Evolutionary conservation across 2,797 vertebrate species (phyloP), one percentile per base, ranked within the genome.

Genomic region (Sebastiscus tertius): DNA sequence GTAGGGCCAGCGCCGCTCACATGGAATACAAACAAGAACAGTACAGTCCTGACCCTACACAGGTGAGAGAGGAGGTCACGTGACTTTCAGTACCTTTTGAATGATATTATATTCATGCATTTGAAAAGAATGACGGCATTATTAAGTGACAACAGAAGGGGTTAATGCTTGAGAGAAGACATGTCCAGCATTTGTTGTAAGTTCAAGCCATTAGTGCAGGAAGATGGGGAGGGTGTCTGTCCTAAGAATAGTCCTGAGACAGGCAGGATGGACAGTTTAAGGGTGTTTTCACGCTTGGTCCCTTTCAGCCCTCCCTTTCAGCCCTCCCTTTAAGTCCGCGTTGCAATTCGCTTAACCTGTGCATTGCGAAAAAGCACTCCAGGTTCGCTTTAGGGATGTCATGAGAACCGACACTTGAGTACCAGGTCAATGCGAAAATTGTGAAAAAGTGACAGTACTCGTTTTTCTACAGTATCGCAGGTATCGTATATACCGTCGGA

Each of bases 11-110:
- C 79, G 72, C 78, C 29, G 31, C 91, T 89, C 86, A 87, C 83
- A 67, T 60, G 59, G 86, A 94, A 92, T 89, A 88, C 87, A 94
- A 93, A 95, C 90, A 93, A 87, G 79, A 81, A 76, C 70, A 66
- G 72, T 64, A 58, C 70, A 79, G 59, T 62, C 22, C 58, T 73
- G 33, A 52, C 81, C 70, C 72, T 65, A 27, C 69, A 46, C 72
- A 75, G 62, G 54, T 62, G 75, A 77, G 34, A 34, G 42, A 72
- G 46, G 72, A 54, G 68, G 58, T 72, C 65, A 75, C 2, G 3
- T 78, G 62, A 88, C 75, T 71, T 36, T 36, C 14, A 64, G 14
- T 61, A 33, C 33, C n/a, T 49, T 36, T 70, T 64, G 20, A 33
- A 64, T 79, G 12, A 36, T 68, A 70, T 77, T 69, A 31, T 33